These are phyloP conservation scores for Nephrocerus scutellatus DNA, from an alignment of 2,888 invertebrate genomes.

Conservation along the genomic window DNA sequence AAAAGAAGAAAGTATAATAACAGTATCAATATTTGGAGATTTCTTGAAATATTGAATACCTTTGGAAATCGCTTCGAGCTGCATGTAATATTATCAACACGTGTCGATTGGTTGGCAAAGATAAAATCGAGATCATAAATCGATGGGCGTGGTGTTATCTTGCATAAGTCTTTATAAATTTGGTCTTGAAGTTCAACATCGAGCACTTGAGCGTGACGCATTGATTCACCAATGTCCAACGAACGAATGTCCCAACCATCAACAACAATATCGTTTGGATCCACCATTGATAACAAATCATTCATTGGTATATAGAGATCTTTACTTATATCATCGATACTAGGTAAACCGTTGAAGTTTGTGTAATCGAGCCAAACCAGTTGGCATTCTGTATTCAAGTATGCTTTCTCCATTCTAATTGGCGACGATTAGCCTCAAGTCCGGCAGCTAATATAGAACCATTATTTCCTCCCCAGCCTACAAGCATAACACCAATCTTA, in stretches of 20 bases:
- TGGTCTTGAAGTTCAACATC: conserved; percentile 75
- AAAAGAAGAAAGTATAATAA: too few relatives aligned
- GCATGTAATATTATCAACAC: conserved; percentile 86
- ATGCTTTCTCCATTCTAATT: conserved; percentile 77
- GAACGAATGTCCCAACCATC: conserved; percentile 91
- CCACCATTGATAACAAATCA: conserved; percentile 76
- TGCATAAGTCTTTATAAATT: conserved; percentile 62
- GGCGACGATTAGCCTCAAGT: conserved; percentile 71
- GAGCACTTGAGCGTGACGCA: conserved; percentile 79
- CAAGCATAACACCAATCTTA: conserved; percentile 83
- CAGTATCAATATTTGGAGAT: too few relatives aligned
- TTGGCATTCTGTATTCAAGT: conserved; percentile 71
- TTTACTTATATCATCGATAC: conserved; percentile 62
- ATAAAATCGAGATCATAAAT: conserved; percentile 88
- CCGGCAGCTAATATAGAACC: conserved; percentile 90
- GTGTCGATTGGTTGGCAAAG: conserved; percentile 85
- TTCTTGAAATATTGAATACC: too few relatives aligned
- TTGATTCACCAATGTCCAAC: conserved; percentile 75
- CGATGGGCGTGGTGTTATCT: conserved; percentile 70
- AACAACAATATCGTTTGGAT: conserved; percentile 77
- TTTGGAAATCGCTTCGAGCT: too few relatives aligned
- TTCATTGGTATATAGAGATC: conserved; percentile 77
- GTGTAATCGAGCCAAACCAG: conserved; percentile 89
- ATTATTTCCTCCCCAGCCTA: conserved; percentile 98
- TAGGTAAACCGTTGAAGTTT: conserved; percentile 79